Conservation (phyloP, 2,888 invertebrate species). For the Siphlonurus alternatus region DNA sequence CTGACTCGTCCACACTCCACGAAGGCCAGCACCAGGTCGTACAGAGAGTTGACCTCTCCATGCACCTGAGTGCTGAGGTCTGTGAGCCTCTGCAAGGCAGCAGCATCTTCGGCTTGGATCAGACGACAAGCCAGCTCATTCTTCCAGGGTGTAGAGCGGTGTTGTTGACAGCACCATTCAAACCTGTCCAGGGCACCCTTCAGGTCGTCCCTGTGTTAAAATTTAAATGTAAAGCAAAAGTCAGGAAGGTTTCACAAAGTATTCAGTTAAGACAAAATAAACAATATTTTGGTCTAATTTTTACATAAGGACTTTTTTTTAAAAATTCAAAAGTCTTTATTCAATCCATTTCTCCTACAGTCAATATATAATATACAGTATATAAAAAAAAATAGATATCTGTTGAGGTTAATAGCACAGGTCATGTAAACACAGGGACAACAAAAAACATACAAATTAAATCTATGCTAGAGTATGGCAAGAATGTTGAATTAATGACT, state of each 20-base stretch:
- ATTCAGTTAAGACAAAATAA: slow-evolving; percentile 5
- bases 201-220: slow-evolving; percentile 38
- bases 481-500: no score
- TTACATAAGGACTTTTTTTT: background rate
- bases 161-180: slow-evolving; percentile 46
- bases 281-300: slow-evolving; percentile 6
- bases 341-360: no score
- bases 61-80: slow-evolving; percentile 61
- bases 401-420: no score
- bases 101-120: slow-evolving; percentile 58
- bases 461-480: no score
- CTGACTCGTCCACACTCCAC: slow-evolving; percentile 61
- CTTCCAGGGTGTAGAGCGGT: slow-evolving; percentile 58
- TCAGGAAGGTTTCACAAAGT: no score
- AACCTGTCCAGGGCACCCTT: slow-evolving; percentile 51
- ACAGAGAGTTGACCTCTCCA: slow-evolving; percentile 69
- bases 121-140: slow-evolving; percentile 51
- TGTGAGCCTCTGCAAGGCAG: slow-evolving; percentile 61
- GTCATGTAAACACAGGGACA: no score
- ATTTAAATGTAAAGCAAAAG: slow-evolving; percentile 4
- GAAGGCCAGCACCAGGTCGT: slow-evolving; percentile 68
- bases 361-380: no score
- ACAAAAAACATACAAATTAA: no score
- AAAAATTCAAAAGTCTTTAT: no score
- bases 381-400: no score